Conservation (phyloP, 2,797 vertebrate genomes). For the Phoeniculus purpureus region DNA sequence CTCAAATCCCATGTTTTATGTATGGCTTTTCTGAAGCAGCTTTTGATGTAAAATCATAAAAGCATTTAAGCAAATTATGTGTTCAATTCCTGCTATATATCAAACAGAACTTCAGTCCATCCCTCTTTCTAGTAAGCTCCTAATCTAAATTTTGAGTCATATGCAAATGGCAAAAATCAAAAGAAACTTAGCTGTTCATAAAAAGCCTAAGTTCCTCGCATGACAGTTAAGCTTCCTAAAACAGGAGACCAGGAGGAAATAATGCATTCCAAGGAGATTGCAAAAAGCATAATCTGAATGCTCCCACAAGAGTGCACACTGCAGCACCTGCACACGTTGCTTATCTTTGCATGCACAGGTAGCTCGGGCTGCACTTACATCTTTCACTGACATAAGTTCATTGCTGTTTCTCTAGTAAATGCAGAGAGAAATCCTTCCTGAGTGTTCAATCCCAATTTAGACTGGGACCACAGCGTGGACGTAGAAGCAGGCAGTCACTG, state of each 20-base stretch:
- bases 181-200: background rate
- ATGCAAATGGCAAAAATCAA: slow-evolving; percentile 29
- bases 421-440: background rate
- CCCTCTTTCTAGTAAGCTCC: background rate
- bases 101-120: background rate
- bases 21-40: background rate
- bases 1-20: background rate
- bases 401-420: background rate
- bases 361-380: background rate
- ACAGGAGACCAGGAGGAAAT: background rate
- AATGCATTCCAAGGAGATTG: background rate
- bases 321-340: background rate
- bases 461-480: background rate
- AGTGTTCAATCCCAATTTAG: background rate
- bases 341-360: background rate
- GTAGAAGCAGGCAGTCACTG: background rate
- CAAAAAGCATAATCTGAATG: background rate
- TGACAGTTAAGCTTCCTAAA: background rate
- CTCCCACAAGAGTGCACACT: background rate
- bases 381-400: background rate
- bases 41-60: background rate
- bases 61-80: slow-evolving; percentile 19
- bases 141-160: slow-evolving; percentile 20
- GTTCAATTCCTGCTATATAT: background rate
- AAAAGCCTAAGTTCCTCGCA: slow-evolving; percentile 4